Base-by-base conservation (phyloP, 2,113 vertebrate species). In the Cyprinodon brontotheroides region DNA sequence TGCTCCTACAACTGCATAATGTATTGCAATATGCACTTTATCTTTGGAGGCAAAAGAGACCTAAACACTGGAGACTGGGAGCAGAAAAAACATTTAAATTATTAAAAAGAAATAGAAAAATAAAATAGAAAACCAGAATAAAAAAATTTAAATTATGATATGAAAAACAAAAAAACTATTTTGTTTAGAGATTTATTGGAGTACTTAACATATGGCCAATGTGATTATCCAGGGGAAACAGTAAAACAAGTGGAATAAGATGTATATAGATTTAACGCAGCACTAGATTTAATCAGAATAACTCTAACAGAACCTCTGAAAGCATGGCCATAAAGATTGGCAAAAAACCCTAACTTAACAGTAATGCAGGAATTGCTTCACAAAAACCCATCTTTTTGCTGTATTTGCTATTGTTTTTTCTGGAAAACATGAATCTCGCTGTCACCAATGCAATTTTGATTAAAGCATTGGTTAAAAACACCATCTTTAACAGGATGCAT, bases 361-460 rank as follows among this genome's bases (percentile, higher is more conserved):
- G 48, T 20, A 17, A 53, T 53, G 48, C 48, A 53, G 48, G 17
- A 53, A 20, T 20, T 17, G 17, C 48, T 17, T 17, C 15, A 53
- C 12, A 53, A 53, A 53, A 53, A 6, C 1, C 15, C 14, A 72
- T 69, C 20, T 15, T 69, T 37, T 39, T 60, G 12, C 38, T 57
- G 43, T 41, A n/a, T 66, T 77, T 79, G 9, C 63, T 75, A 2
- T 66, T 48, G 22, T 68, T 3, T 65, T 66, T 14, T n/a, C 43
- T 70, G 40, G 17, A 53, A 70, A 63, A 45, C 14, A 37, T 3
- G 38, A 15, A 63, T 29, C 48, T 45, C 1, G n/a, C 53, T 66
- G 63, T 61, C 61, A 17, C 45, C 10, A 64, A 12, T 76, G 14
- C 12, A 61, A 11, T n/a, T 39, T 69, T 59, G 17, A 40, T 57